A percentile compares a stretch with the other conserved stretches of the same genome.
Evolutionary conservation across 2,113 vertebrate species (phyloP).

Genomic region (Mus spicilegus): DNA sequence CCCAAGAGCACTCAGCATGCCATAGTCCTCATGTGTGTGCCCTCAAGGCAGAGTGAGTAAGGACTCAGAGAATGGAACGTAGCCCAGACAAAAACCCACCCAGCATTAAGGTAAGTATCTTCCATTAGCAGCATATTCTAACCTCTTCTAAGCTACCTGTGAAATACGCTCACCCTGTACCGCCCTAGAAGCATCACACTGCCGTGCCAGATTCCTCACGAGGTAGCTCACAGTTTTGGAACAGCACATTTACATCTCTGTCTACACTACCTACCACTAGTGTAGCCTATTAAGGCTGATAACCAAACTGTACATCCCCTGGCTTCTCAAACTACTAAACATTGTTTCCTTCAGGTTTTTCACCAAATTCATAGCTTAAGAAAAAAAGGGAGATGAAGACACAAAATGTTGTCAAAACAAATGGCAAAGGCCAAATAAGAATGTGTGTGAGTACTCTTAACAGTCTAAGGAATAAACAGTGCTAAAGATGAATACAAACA

Average conservation of each 20-base stretch:
- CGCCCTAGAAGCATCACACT: not conserved
- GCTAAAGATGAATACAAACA: not conserved
- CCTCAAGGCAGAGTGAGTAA: not conserved
- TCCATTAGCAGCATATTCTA: not conserved
- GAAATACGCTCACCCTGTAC: not conserved
- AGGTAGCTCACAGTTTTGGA: constrained; percentile 58
- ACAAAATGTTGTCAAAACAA: not conserved
- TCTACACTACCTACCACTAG: not conserved
- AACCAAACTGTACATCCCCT: not conserved
- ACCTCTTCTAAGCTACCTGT: not conserved
- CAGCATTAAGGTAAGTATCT: not conserved
- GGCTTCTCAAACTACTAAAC: not conserved
- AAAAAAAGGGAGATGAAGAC: not conserved
- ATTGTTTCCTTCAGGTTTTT: not conserved
- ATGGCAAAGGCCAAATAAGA: not conserved
- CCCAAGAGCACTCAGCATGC: accelerated
- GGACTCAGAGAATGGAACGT: not conserved
- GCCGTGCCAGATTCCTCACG: constrained; percentile 31
- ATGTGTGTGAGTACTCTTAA: not conserved
- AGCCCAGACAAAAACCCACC: not conserved
- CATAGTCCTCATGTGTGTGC: not conserved
- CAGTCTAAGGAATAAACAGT: not conserved
- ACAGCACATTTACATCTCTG: not conserved
- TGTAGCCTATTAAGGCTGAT: not conserved
- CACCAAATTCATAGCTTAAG: not conserved